A percentile compares a stretch with the other conserved stretches of the same genome.
phyloP scores from a whole-genome alignment of 2,888 invertebrate genomes.

The Lissocephala sabroskyi region DNA sequence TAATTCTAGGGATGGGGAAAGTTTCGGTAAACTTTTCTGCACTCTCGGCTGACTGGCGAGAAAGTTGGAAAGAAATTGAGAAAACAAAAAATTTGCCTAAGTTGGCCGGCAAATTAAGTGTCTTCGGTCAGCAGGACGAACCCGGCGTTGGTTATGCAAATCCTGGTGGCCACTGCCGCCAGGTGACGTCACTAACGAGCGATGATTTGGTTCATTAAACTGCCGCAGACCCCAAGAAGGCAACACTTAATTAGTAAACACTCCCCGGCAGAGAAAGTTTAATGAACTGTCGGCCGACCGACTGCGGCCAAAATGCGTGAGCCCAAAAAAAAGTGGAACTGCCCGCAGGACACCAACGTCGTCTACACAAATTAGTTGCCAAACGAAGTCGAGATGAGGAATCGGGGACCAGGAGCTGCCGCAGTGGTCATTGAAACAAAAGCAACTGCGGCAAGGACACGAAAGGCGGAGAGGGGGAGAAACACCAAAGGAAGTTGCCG shows the following conservation, averaged over 20 bases:
- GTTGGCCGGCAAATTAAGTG: conserved; percentile 30
- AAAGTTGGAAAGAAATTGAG: conserved; percentile 26
- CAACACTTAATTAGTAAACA: conserved; percentile 47
- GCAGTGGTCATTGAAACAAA: conserved; percentile 62
- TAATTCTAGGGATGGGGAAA: conserved; percentile 11
- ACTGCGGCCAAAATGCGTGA: neutral
- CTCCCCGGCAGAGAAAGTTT: conserved; percentile 25
- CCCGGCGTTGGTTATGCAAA: conserved; percentile 3
- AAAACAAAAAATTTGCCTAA: conserved; percentile 24
- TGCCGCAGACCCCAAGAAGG: conserved; percentile 18
- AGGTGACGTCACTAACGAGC: conserved; percentile 16
- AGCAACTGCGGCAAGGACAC: no score
- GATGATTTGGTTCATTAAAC: conserved; percentile 42
- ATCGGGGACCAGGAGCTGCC: conserved; percentile 37
- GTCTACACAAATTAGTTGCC: conserved; percentile 53
- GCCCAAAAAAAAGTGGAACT: neutral
- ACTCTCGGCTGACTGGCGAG: neutral
- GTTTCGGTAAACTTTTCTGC: conserved; percentile 13
- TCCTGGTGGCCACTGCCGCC: conserved; percentile 26
- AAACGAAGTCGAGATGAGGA: neutral
- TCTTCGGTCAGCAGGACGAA: no score
- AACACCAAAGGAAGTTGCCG: no score
- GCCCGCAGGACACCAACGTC: conserved; percentile 1
- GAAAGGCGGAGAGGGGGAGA: no score
- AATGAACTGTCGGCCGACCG: conserved; percentile 31